Conservation (phyloP, 2,113 vertebrate species). For the Pollachius pollachius region DNA sequence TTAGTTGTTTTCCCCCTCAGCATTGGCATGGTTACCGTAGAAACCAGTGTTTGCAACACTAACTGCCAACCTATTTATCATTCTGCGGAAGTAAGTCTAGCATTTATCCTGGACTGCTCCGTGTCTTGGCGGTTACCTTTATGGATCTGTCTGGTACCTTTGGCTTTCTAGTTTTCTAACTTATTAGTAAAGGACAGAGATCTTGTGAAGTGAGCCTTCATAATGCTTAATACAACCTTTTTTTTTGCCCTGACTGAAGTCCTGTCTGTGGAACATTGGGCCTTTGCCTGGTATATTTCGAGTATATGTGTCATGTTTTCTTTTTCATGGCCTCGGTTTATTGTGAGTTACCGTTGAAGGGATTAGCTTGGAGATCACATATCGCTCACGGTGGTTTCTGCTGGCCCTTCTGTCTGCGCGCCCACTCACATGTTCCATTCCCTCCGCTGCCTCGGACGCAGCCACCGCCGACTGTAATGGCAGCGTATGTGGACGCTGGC, state of each 20-base stretch:
- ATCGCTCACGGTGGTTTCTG: constrained; percentile 51
- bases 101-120: background rate
- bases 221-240: constrained; percentile 22
- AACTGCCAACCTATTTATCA: background rate
- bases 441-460: constrained; percentile 13
- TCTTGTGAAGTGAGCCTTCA: constrained; percentile 12
- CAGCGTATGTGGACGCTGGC: constrained; percentile 15
- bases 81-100: background rate
- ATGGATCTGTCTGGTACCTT: background rate
- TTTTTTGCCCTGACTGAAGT: constrained; percentile 43
- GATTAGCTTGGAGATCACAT: constrained; percentile 48
- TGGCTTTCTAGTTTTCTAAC: background rate
- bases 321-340: constrained; percentile 54
- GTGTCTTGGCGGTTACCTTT: background rate
- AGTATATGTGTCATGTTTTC: constrained; percentile 63
- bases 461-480: constrained; percentile 18
- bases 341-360: constrained; percentile 49
- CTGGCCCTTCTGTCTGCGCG: constrained; percentile 20
- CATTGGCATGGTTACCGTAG: constrained; percentile 1
- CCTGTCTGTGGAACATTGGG: constrained; percentile 51
- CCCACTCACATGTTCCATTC: constrained; percentile 51
- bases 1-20: too few relatives aligned
- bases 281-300: constrained; percentile 54
- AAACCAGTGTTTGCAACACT: constrained; percentile 9
- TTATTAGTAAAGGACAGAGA: constrained; percentile 5